Evolutionary conservation across 2,797 vertebrate genomes (phyloP), one percentile per base, ranked within the genome.

Genomic region (Propithecus deckenii): DNA sequence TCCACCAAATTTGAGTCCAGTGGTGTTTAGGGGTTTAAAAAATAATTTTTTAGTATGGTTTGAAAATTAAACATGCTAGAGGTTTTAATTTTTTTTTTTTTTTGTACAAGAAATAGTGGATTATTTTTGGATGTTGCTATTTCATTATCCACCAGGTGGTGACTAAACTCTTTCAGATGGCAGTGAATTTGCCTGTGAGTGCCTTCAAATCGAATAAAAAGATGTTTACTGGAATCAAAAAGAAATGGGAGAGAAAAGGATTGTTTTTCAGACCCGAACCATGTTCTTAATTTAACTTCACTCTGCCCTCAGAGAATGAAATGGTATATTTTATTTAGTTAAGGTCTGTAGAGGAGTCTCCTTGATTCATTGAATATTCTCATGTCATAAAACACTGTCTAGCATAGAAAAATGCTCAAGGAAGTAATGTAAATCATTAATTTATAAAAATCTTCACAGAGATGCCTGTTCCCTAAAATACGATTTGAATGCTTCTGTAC

Each of bases 141-240:
- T 81, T 30, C 55, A 23, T 67, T 28, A 30, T 52, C 97, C 97
- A 97, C 38, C 7, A 97, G 96, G 28, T 90, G 94, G 95, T 69
- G 32, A 71, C 38, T 20, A 78, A 93, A 30, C 55, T 94, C 86
- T 80, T 80, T 41, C 18, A 48, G 23, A 78, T 1, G 20, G 52
- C 41, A 20, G 7, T 50, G 89, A 57, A 28, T 79, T 35, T 52
- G 61, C 25, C 50, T 41, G 4, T 61, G 8, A 46, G 15, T 20
- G 10, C 67, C 30, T 90, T 52, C 50, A 61, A 17, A 35, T 63
- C 41, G 57, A 20, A 30, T 43, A n/a, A 12, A 80, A 46, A 72
- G 41, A 30, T 87, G 79, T 87, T 18, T 28, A 28, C 25, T 46
- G 18, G 32, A 52, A 72, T 65, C 35, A 72, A 48, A 61, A 85